Base-by-base conservation (phyloP, 2,888 invertebrate genomes). In the Drosophila vallismaia region DNA sequence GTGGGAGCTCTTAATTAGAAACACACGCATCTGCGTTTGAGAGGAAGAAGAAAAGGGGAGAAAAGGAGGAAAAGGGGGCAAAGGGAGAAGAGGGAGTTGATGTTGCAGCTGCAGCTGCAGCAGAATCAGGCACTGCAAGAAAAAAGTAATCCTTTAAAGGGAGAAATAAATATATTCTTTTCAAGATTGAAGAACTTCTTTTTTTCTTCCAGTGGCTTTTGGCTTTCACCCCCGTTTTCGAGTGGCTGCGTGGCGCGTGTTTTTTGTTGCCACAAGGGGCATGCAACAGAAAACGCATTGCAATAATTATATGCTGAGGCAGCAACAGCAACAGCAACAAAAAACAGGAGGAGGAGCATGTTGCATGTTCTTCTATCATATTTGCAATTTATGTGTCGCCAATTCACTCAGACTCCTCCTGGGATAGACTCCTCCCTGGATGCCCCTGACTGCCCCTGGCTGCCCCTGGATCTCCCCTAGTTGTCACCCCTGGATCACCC, bases 381-480 rank as follows among this genome's bases (percentile, higher is more conserved):
- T 86, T 86, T 73, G 71, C 80, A 80, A 86, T 84, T 84, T 83
- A 84, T 83, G 86, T 86, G 84, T 83, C 85, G 86, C 81, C 86
- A 76, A 74, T 76, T 81, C 74, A 75, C 75, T 75, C 71, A 60
- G 68, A 59, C 71, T 31, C 29, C 48, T 10, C 28, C 28, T 8
- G 9, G 24, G 19, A n/a, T n/a, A 60, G 68, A 59, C 71, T 31
- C 29, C 48, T 10, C 28, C 28, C 7, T 6, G 24, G 19, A 19
- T 19, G 19, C 19, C 19, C 19, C 19, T 19, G 19, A 2, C 1
- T 19, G 2, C 2, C 19, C 19, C 2, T 19, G 19, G 14, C 1
- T 14, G 14, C 14, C 14, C 14, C 14, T 14, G 14, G 19, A 19
- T 19, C 19, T 19, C 19, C 19, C 19, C 19, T 19, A 19, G 19